Base-by-base conservation (phyloP, 2,888 invertebrate genomes). In the Physocephala rufipes region DNA sequence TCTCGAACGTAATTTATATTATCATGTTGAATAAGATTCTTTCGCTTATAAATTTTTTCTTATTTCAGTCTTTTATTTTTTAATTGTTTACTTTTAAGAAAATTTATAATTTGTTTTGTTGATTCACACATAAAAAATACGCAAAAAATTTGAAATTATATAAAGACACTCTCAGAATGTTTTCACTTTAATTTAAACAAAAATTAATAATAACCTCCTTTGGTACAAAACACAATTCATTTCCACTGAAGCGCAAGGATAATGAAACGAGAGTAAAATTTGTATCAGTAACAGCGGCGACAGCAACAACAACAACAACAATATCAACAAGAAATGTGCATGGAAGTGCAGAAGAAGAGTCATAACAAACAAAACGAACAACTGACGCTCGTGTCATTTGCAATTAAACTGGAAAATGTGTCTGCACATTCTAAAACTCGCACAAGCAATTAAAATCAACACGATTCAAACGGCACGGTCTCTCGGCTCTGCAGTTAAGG, bases 391-490 rank as follows among this genome's bases (percentile, higher is more conserved):
- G 36, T 36, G 36, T 36, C 58, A 49, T 13, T 28, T 49, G n/a
- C 68, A 61, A 62, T 68, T 49, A 61, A 47, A 58, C 51, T 68
- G 61, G 30, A 61, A 68, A 68, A 68, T 61, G 61, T 49, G 68
- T 51, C 30, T 68, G 62, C 61, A 55, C 61, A 62, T 68, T 68
- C 62, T 21, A 62, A 51, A 30, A 62, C 36, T 62, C n/a, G 58
- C 58, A 45, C 21, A 58, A 68, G 68, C 61, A 67, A 67, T 67
- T 67, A 67, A 67, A 58, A 67, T 55, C 58, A 67, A 67, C 67
- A 67, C 67, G 58, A 67, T 7, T n/a, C n/a, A n/a, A n/a, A n/a
- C n/a, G n/a, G 49, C 3, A 24, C 24, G 16, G 58, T 43, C 15
- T 36, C 45, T 47, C 24, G 43, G 63, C 24, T 24, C 45, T n/a